Evolutionary conservation across 2,797 vertebrate species (phyloP), one percentile per base, ranked within the genome.

Genomic region (Micrastur ruficollis): DNA sequence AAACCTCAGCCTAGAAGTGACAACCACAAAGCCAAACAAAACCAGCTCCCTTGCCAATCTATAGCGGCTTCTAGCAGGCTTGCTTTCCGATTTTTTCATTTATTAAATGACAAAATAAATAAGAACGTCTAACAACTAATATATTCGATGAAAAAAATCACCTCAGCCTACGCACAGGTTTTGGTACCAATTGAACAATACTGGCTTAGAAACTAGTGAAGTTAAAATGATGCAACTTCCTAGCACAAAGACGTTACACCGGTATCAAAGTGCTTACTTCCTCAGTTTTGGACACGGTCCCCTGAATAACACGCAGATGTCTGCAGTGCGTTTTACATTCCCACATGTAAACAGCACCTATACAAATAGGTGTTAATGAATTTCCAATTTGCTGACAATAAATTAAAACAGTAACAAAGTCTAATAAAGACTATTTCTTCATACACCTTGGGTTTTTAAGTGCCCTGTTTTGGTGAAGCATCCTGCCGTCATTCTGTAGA

Each of bases 41-140:
- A 58, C 3, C 29, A 70, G 44, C 71, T 73, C 80, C 74, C 40
- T 61, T 31, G 19, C 67, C 63, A 25, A 31, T 25, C 18, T 47
- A 14, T 6, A 81, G 22, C 5, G 79, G 20, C 63, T 90, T 90
- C 53, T 81, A 81, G 56, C 14, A 79, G 70, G 62, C 11, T 68
- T 81, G 26, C 11, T 68, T 90, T 92, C 50, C 52, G 29, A 89
- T 56, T 93, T 94, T 94, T 84, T 90, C 25, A 56, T 68, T 53
- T 67, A 79, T 73, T 70, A 84, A 83, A 84, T 59, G 27, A 29
- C 27, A 95, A 92, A 92, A 84, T 92, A 96, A 94, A 89, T 70
- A 86, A 3, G 25, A 81, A 70, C 40, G 36, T 90, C 59, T 62
- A 92, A 81, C 19, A 92, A 66, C 32, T 63, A 73, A 55, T 32